phyloP scores from a whole-genome alignment of 2,797 vertebrate species.

The Sebastes taczanowskii region DNA sequence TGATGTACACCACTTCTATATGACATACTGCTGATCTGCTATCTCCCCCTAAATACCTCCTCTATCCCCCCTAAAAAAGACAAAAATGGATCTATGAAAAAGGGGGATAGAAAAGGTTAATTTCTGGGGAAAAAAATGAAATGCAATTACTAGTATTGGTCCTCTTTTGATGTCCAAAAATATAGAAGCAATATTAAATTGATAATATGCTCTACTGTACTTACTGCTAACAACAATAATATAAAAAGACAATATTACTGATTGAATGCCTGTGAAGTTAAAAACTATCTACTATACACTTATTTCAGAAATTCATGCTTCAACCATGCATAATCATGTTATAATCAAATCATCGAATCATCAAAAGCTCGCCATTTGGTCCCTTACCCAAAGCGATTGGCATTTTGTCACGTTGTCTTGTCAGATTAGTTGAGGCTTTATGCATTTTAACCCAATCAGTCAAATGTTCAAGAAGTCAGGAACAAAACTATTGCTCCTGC shows the following conservation, averaged over 20 bases:
- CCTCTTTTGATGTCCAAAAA: neutral
- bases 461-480: neutral
- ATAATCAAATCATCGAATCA: slow-evolving; percentile 3
- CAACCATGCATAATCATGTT: neutral
- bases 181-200: neutral
- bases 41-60: too few species aligned
- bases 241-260: neutral
- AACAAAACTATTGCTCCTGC: neutral
- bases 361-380: neutral
- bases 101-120: neutral
- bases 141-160: neutral
- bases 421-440: slow-evolving; percentile 6
- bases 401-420: neutral
- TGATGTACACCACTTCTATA: too few species aligned
- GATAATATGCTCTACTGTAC: neutral
- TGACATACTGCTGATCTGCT: too few species aligned
- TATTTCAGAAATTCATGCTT: neutral
- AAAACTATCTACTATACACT: neutral
- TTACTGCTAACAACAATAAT: neutral
- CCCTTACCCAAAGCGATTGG: neutral
- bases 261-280: neutral
- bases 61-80: too few species aligned
- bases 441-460: neutral
- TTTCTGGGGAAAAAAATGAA: too few species aligned
- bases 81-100: neutral